A percentile compares a stretch with the other conserved stretches of the same genome.
These are phyloP conservation scores for Fregetta grallaria DNA, from an alignment of 2,113 vertebrate species.

Conservation along the genomic window DNA sequence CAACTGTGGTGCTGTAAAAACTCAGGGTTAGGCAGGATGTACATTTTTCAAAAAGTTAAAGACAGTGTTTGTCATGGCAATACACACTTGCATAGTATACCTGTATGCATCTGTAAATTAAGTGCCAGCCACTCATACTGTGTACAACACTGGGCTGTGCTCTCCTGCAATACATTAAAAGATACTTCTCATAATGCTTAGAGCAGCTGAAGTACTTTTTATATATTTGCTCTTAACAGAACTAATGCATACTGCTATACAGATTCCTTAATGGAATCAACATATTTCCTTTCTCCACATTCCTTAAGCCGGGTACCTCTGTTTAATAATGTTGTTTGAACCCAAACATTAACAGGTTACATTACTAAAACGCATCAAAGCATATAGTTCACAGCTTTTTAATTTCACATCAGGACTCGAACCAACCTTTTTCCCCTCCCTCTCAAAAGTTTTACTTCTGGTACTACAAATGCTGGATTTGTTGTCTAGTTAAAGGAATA, in stretches of 20 bases:
- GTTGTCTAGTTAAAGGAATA: constrained; percentile 65
- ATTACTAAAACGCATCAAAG: constrained; percentile 34
- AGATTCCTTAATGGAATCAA: constrained; percentile 97
- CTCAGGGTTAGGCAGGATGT: constrained; percentile 67
- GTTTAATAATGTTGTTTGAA: constrained; percentile 40
- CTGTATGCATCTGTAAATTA: constrained; percentile 78
- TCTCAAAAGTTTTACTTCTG: constrained; percentile 62
- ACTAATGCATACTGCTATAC: constrained; percentile 84
- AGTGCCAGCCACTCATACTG: constrained; percentile 75
- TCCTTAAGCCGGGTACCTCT: constrained; percentile 78
- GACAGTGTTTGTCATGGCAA: constrained; percentile 74
- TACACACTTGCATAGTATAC: constrained; percentile 91
- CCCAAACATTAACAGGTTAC: constrained; percentile 67
- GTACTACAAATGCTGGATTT: constrained; percentile 71
- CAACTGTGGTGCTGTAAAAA: constrained; percentile 65
- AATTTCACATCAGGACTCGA: constrained; percentile 24
- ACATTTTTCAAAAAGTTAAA: constrained; percentile 67
- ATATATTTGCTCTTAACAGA: constrained; percentile 83
- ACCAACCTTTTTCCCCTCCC: constrained; percentile 1
- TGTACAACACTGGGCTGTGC: constrained; percentile 69
- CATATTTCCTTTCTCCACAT: constrained; percentile 88
- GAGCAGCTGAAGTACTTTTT: constrained; percentile 80
- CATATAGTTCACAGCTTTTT: constrained; percentile 24
- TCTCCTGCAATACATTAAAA: constrained; percentile 75
- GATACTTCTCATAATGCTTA: constrained; percentile 75